These are phyloP conservation scores for Helogale parvula DNA, from an alignment of 2,113 vertebrate genomes.

Conservation along the genomic window DNA sequence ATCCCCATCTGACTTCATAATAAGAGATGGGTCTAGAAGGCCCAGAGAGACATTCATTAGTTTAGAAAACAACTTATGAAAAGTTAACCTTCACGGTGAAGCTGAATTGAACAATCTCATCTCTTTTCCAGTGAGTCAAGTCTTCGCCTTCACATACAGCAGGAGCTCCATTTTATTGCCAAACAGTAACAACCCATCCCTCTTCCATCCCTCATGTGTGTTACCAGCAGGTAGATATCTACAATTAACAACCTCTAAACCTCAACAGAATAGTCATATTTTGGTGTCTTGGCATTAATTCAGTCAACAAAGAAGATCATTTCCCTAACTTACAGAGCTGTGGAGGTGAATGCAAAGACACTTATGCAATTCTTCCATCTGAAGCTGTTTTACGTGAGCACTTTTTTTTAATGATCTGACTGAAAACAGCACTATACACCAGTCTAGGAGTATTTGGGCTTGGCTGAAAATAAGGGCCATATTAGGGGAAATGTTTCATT, in stretches of 20 bases:
- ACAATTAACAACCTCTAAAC: not conserved
- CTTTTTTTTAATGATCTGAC: slow-evolving; percentile 2
- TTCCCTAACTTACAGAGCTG: not conserved
- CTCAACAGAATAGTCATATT: not conserved
- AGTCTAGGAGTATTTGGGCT: not conserved
- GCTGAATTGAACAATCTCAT: not conserved
- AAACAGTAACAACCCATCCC: not conserved
- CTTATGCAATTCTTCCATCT: not conserved
- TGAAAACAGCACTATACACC: not conserved
- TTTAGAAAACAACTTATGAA: slow-evolving; percentile 33
- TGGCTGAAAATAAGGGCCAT: slow-evolving; percentile 31
- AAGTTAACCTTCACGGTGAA: slow-evolving; percentile 17
- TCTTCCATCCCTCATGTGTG: not conserved
- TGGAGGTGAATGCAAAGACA: not conserved
- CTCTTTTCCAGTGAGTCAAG: not conserved
- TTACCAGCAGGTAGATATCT: not conserved
- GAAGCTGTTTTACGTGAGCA: not conserved
- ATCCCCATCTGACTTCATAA: not conserved
- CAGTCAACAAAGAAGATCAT: not conserved
- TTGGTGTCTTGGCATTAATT: not conserved
- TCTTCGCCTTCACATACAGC: not conserved
- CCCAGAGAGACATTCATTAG: not conserved
- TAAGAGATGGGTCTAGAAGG: not conserved
- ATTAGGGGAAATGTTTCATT: slow-evolving; percentile 13
- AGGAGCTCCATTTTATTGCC: not conserved